phyloP scores from a whole-genome alignment of 2,888 invertebrate genomes.

The Macrosiphum euphorbiae region DNA sequence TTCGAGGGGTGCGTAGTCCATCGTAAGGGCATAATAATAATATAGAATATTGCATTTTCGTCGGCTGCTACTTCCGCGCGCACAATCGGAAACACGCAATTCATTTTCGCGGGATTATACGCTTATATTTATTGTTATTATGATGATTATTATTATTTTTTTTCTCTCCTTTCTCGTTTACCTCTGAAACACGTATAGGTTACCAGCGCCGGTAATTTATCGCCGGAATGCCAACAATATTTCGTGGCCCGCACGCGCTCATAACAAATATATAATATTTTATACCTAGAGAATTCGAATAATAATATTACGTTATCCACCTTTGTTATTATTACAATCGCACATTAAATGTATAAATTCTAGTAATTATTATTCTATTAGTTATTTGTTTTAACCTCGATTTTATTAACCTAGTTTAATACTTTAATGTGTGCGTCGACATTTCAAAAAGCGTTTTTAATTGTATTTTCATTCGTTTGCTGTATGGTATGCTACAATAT shows the following conservation, averaged over 20 bases:
- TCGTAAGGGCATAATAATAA: background rate
- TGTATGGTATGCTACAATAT: background rate
- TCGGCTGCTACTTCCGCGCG: background rate
- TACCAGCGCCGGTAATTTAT: background rate
- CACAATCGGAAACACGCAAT: conserved; percentile 7
- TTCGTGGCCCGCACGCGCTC: background rate
- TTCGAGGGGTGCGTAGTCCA: background rate
- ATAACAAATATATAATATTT: background rate
- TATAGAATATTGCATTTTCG: background rate
- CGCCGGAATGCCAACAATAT: background rate
- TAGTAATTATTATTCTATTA: background rate
- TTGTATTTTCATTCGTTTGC: background rate
- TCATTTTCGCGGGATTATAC: background rate
- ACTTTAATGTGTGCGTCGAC: background rate
- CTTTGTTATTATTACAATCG: background rate
- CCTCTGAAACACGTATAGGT: background rate
- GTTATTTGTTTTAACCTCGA: background rate
- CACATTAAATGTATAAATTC: background rate
- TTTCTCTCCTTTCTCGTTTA: background rate
- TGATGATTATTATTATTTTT: too few relatives aligned
- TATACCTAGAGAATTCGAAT: background rate
- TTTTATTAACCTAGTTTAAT: background rate
- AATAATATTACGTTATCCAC: background rate
- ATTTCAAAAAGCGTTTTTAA: background rate
- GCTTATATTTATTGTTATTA: background rate